phyloP scores from a whole-genome alignment of 2,888 invertebrate genomes.

The Mythimna vitellina region DNA sequence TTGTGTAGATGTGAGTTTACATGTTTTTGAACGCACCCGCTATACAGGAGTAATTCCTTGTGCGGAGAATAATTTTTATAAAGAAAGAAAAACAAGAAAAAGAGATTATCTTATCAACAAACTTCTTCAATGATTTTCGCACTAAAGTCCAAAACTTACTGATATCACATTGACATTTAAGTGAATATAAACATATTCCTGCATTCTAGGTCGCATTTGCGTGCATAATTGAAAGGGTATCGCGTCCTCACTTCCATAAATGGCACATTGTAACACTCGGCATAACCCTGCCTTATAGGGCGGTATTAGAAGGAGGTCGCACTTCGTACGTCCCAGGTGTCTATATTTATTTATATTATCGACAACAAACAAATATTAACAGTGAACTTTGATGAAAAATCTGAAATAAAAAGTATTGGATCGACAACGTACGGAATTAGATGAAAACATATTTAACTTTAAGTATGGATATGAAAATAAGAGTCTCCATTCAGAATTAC shows the following conservation, averaged over 20 bases:
- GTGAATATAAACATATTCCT: conserved; percentile 36
- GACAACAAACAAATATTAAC: neutral
- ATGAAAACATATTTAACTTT: too few relatives aligned
- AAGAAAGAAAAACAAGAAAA: too few relatives aligned
- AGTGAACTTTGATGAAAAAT: neutral
- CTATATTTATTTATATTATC: conserved; percentile 7
- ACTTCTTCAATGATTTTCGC: conserved; percentile 13
- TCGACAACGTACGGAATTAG: neutral
- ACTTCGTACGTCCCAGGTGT: conserved; percentile 47
- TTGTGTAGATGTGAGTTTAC: too few relatives aligned
- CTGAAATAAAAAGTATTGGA: neutral
- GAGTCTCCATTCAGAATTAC: too few relatives aligned
- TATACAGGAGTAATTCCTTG: too few relatives aligned
- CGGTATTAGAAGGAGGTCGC: conserved; percentile 65
- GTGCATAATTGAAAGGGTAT: conserved; percentile 70
- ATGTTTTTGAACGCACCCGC: too few relatives aligned
- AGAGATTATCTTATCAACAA: conserved; percentile 32
- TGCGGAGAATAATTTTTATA: too few relatives aligned
- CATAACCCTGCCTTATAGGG: conserved; percentile 72
- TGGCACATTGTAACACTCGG: conserved; percentile 66
- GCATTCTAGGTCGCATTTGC: conserved; percentile 72
- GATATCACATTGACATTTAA: conserved; percentile 29
- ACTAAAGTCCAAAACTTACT: conserved; percentile 28
- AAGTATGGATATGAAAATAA: too few relatives aligned
- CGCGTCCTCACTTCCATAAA: conserved; percentile 71